Percentiles rank a stretch among this genome's conserved stretches.
These are phyloP conservation scores for Stictonetta naevosa DNA, from an alignment of 2,113 vertebrate genomes.

Conservation along the genomic window DNA sequence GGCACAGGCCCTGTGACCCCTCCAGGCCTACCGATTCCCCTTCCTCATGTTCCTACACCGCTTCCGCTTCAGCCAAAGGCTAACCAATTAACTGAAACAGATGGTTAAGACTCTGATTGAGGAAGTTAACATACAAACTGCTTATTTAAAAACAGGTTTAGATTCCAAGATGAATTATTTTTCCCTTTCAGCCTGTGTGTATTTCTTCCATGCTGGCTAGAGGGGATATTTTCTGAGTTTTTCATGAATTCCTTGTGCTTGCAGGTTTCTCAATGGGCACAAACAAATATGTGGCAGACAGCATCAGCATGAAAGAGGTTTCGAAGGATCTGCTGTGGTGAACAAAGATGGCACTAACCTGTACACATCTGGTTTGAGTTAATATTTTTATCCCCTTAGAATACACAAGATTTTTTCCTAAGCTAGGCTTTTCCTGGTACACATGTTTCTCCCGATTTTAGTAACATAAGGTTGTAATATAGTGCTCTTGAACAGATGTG, in stretches of 20 bases:
- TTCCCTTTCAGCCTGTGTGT: not conserved
- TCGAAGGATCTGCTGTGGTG: not conserved
- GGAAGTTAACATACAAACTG: constrained; percentile 17
- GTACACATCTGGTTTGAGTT: constrained; percentile 34
- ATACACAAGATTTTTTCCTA: constrained; percentile 1
- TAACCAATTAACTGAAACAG: constrained; percentile 15
- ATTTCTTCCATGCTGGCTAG: not conserved
- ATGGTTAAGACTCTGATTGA: not conserved
- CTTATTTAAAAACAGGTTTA: constrained; percentile 1
- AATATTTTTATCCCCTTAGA: constrained; percentile 43
- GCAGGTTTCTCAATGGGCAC: not conserved
- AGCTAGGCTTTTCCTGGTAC: constrained; percentile 26
- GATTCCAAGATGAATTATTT: not conserved
- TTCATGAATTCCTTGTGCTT: not conserved
- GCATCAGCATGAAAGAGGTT: not conserved
- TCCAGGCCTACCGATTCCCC: not conserved
- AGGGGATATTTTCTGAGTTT: not conserved
- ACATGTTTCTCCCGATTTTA: constrained; percentile 36
- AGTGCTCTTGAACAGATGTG: not conserved
- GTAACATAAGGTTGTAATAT: constrained; percentile 6
- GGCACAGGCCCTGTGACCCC: not conserved
- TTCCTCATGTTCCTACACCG: not conserved
- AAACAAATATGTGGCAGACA: not conserved
- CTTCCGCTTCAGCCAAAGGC: not conserved
- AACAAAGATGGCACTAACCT: not conserved